Conservation (phyloP, 2,113 vertebrate species). For the Cavia porcellus region DNA sequence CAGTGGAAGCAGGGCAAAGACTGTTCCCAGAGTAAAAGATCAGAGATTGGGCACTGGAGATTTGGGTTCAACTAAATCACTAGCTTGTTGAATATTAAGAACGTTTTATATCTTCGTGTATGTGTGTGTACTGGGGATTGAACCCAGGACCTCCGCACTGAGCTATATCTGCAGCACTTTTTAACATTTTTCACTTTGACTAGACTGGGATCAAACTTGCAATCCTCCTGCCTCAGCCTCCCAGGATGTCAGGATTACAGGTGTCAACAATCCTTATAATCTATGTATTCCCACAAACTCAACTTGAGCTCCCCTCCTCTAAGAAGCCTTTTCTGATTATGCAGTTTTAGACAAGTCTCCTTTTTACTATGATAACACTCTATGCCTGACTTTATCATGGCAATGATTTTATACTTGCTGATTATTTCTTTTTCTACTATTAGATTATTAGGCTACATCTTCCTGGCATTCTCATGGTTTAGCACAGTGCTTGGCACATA, state of each 20-base stretch:
- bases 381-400: constrained; percentile 11
- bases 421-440: constrained; percentile 20
- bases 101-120: not conserved
- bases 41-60: not conserved
- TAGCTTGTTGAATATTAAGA: constrained; percentile 13
- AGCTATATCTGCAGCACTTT: not conserved
- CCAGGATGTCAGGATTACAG: not conserved
- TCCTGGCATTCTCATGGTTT: constrained; percentile 3
- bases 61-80: not conserved
- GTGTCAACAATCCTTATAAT: not conserved
- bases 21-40: not conserved
- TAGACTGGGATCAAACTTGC: not conserved
- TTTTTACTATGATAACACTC: not conserved
- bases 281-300: constrained; percentile 42
- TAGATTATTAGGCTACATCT: not conserved
- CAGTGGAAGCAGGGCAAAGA: not conserved
- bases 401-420: not conserved
- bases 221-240: not conserved
- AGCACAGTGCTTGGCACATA: not conserved
- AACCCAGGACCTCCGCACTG: not conserved
- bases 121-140: not conserved
- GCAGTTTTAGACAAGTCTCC: not conserved
- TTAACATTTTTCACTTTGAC: not conserved
- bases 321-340: constrained; percentile 10
- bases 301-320: constrained; percentile 21